These are phyloP conservation scores for Charaxes varanes DNA, from an alignment of 1,140 invertebrate species.

Conservation along the genomic window DNA sequence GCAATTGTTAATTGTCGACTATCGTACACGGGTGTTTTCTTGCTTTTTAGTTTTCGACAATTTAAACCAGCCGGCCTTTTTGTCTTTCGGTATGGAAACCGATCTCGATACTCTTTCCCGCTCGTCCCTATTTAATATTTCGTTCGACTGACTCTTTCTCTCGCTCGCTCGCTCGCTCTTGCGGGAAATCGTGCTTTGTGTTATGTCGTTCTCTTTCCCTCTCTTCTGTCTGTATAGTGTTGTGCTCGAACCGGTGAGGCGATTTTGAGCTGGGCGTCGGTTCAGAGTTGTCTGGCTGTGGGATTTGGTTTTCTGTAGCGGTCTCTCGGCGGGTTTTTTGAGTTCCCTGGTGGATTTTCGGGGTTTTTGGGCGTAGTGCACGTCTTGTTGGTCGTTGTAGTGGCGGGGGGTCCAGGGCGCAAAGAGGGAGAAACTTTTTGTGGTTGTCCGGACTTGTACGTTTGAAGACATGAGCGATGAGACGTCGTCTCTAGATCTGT, in stretches of 20 bases:
- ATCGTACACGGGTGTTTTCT: slow-evolving; percentile 58
- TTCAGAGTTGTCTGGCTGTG: slow-evolving; percentile 62
- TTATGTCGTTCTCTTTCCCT: slow-evolving; percentile 53
- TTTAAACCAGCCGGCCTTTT: slow-evolving; percentile 83
- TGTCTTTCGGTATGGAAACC: slow-evolving; percentile 81
- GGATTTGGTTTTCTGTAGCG: slow-evolving; percentile 57
- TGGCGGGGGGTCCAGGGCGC: slow-evolving; percentile 88
- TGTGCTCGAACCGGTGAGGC: slow-evolving; percentile 46
- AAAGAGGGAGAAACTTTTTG: slow-evolving; percentile 86
- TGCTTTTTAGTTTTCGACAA: slow-evolving; percentile 76
- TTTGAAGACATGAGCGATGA: slow-evolving; percentile 75
- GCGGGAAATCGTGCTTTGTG: slow-evolving; percentile 60
- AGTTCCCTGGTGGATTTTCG: slow-evolving; percentile 46
- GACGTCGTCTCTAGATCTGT: slow-evolving; percentile 82
- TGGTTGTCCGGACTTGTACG: slow-evolving; percentile 83
- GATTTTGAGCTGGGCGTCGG: slow-evolving; percentile 42
- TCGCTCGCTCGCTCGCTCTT: slow-evolving; percentile 68
- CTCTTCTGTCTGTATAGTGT: slow-evolving; percentile 60
- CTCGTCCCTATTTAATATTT: slow-evolving; percentile 74
- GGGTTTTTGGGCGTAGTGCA: slow-evolving; percentile 84
- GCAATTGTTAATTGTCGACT: no score
- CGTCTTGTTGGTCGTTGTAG: slow-evolving; percentile 82
- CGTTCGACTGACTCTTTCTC: slow-evolving; percentile 76
- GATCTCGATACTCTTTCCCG: slow-evolving; percentile 74
- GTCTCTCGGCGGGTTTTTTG: slow-evolving; percentile 39